A percentile compares a stretch with the other conserved stretches of the same genome.
Evolutionary conservation across 2,113 vertebrate genomes (phyloP).

Genomic region (Picathartes gymnocephalus): DNA sequence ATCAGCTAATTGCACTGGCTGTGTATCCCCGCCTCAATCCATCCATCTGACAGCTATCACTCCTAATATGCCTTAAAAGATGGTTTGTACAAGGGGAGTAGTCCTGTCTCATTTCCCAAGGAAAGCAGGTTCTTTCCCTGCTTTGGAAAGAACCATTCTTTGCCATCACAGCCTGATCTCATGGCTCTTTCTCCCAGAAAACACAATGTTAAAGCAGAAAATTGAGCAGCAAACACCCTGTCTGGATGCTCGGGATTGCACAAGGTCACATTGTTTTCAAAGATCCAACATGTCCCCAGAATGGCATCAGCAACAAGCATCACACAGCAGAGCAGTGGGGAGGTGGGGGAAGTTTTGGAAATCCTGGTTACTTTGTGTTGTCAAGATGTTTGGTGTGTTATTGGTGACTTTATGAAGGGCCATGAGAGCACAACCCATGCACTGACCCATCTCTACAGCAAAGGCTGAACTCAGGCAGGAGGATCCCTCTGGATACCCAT

Average conservation of each 20-base stretch:
- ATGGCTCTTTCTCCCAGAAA: background rate
- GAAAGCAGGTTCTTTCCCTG: background rate
- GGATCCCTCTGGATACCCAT: background rate
- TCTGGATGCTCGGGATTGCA: background rate
- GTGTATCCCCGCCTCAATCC: background rate
- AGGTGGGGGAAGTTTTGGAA: background rate
- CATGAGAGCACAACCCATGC: background rate
- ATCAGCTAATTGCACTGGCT: slow-evolving; percentile 11
- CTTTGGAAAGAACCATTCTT: background rate
- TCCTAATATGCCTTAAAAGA: background rate
- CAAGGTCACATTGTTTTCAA: background rate
- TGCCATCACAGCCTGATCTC: background rate
- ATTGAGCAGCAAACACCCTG: background rate
- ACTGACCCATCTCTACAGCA: background rate
- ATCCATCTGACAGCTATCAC: background rate
- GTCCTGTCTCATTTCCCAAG: background rate
- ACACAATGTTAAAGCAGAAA: background rate
- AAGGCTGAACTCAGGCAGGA: background rate
- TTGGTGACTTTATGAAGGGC: background rate
- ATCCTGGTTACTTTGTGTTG: background rate
- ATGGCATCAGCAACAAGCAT: background rate
- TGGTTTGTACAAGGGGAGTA: background rate
- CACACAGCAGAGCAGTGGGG: background rate
- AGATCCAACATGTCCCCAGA: background rate
- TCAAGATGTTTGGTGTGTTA: background rate